Evolutionary conservation across 2,797 vertebrate genomes (phyloP), one percentile per base, ranked within the genome.

Genomic region (Mallotus villosus): DNA sequence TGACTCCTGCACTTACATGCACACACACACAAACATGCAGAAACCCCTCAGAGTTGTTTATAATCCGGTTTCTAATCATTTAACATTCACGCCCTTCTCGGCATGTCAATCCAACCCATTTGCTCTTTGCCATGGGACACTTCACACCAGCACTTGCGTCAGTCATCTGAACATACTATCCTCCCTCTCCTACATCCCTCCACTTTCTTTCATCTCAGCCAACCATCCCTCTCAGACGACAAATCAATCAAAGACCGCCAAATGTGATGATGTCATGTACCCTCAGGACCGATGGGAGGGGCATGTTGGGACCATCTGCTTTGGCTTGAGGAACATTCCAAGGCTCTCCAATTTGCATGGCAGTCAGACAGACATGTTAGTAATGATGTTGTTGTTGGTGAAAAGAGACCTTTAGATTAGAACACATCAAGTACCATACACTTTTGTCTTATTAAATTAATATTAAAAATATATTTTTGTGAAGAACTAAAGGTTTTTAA

Each of bases 231-330:
- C 85, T 85, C 81, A 58, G 77, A 84, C 37, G 84, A 89, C 85
- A 84, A 83, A 91, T 90, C 87, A 87, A 88, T 90, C 88, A 88
- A 53, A 81, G 0, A 63, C 57, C 3, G 76, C 87, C 88, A 89
- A 89, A 86, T 90, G 89, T 87, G 87, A 84, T 87, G 87, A 90
- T 88, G 90, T 89, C 88, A 90, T 88, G 76, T 83, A 87, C 84
- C 83, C 82, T 86, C 71, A 84, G 82, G 81, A 78, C 46, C 75
- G 80, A 76, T 68, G 63, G 85, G 77, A 84, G 79, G 78, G 79
- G 77, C 81, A 62, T 74, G 78, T 63, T 32, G 17, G 76, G 81
- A 84, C 88, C 90, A 90, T 91, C 91, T 91, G 90, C 82, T 86
- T 69, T 46, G 27, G 71, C 83, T 74, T 79, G 78, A 63, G 79